These are phyloP conservation scores for Cheilosia pagana DNA, from an alignment of 2,888 invertebrate species.

Conservation along the genomic window DNA sequence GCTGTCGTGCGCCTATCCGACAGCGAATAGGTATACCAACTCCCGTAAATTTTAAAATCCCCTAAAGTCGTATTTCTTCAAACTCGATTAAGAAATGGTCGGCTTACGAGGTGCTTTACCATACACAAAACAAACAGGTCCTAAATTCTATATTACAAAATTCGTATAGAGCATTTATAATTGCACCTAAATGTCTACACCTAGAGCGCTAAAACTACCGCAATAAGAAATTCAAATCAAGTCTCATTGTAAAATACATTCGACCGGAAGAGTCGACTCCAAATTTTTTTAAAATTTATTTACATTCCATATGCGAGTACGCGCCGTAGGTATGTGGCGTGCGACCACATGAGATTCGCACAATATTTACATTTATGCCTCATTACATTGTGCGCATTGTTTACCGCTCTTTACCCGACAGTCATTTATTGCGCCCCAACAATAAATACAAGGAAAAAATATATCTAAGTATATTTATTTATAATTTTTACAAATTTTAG, in stretches of 20 bases:
- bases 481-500: slow-evolving; percentile 37
- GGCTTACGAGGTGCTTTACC: too few relatives aligned
- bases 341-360: slow-evolving; percentile 27
- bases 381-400: slow-evolving; percentile 45
- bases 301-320: slow-evolving; percentile 23
- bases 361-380: slow-evolving; percentile 57
- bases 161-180: too few relatives aligned
- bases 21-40: too few relatives aligned
- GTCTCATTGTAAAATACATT: slow-evolving; percentile 19
- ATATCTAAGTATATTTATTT: background rate
- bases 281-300: slow-evolving; percentile 52
- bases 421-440: slow-evolving; percentile 3
- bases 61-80: too few relatives aligned
- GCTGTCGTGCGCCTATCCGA: too few relatives aligned
- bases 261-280: slow-evolving; percentile 60
- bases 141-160: too few relatives aligned
- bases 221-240: slow-evolving; percentile 29
- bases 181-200: background rate
- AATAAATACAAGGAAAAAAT: slow-evolving; percentile 14
- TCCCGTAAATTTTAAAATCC: too few relatives aligned
- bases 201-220: background rate
- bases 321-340: slow-evolving; percentile 6
- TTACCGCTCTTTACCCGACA: slow-evolving; percentile 7
- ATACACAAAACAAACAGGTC: too few relatives aligned
- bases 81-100: too few relatives aligned